These are phyloP conservation scores for Oxytorus armatus DNA, from an alignment of 2,888 invertebrate genomes.

Conservation along the genomic window DNA sequence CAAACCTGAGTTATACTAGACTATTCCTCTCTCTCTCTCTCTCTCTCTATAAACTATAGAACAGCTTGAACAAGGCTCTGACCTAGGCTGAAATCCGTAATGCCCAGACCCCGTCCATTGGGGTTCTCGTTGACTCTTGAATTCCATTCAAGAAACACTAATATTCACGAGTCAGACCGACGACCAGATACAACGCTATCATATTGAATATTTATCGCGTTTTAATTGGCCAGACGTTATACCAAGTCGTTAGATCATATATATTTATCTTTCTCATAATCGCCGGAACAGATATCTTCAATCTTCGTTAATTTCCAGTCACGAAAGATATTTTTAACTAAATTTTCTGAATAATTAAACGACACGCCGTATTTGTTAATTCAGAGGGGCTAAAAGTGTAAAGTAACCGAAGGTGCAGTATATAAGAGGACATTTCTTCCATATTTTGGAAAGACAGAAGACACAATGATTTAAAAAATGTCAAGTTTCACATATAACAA, in stretches of 20 bases:
- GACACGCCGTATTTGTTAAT: too few species aligned
- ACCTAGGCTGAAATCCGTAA: conserved; percentile 17
- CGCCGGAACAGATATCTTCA: not conserved
- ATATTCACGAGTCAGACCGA: conserved; percentile 39
- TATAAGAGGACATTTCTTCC: too few species aligned
- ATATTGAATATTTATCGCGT: conserved; percentile 53
- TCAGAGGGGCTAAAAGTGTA: too few species aligned
- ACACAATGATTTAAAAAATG: too few species aligned
- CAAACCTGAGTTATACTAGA: conserved; percentile 6
- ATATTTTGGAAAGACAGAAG: too few species aligned
- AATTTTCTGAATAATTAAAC: too few species aligned
- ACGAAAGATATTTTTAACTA: too few species aligned
- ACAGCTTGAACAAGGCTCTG: conserved; percentile 1
- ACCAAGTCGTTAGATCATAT: not conserved
- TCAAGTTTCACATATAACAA: too few species aligned
- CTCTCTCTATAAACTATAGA: conserved; percentile 1
- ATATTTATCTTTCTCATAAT: conserved; percentile 24
- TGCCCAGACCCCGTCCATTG: conserved; percentile 5
- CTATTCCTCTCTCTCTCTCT: not conserved
- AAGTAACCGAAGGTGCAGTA: too few species aligned
- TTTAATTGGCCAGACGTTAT: conserved; percentile 19
- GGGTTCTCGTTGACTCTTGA: conserved; percentile 46
- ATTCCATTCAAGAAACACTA: conserved; percentile 47
- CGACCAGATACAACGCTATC: not conserved
- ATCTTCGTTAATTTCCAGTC: too few species aligned